Base-by-base conservation (phyloP, 2,888 invertebrate genomes). In the Pheosia tremula region DNA sequence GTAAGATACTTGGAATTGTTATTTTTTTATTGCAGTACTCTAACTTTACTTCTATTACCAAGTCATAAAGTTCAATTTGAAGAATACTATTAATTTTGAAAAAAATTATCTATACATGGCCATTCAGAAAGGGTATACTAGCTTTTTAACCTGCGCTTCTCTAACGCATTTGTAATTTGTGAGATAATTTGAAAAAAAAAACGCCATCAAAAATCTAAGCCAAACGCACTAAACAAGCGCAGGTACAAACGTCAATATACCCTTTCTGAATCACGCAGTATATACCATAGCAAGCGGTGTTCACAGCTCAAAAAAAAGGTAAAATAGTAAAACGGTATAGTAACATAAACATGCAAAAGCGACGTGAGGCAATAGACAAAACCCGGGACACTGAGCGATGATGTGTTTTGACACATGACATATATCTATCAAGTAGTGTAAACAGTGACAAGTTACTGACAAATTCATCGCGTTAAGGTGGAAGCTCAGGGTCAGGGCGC, bases 301-400 rank as follows among this genome's bases (percentile, higher is more conserved):
- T 79, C 75, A 74, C 76, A 75, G 78, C 78, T 66, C 75, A 67
- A 64, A 69, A 13, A 79, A 74, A 76, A 24, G 24, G 24, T 74
- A 79, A 82, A 73, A 53, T 5, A 76, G 86, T 86, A 80, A 85
- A 81, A 80, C 79, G 64, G 69, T 72, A 63, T 70, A 77, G 70
- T 67, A 72, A 68, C 74, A 72, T 75, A 84, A 76, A 71, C 73
- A 75, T 83, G 77, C 71, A 82, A 81, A 83, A 84, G 79, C 78
- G 10, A 45, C n/a, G 4, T n/a, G 3, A 5, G 9, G 47, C n/a
- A n/a, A n/a, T 47, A 41, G 41, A 41, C 41, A 10, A 47, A n/a
- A 4, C 11, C n/a, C n/a, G n/a, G 47, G 47, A n/a, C 11, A n/a
- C 47, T n/a, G 4, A 47, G n/a, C n/a, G 5, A 47, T n/a, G 4